Evolutionary conservation across 2,888 invertebrate genomes (phyloP), one percentile per base, ranked within the genome.

Genomic region (Scaptomyza flava): DNA sequence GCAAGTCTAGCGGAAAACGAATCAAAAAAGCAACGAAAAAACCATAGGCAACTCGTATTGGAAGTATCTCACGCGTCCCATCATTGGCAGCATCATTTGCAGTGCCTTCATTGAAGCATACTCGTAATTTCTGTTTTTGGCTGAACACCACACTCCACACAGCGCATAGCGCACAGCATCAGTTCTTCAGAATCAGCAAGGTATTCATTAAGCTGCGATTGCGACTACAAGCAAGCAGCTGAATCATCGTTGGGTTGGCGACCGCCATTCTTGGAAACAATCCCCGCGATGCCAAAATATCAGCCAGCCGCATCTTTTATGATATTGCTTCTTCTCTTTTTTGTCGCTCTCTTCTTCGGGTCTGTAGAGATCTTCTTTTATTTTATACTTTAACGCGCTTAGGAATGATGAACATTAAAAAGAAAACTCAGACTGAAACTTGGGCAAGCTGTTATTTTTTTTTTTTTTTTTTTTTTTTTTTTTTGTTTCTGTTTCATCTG

Each of bases 61-160:
- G 66, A 85, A 87, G 85, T 86, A 88, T 89, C 89, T 87, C 81
- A 84, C 87, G 85, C 79, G 81, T 74, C 70, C 64, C 73, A 84
- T 76, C 80, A 72, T 64, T 71, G 69, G 71, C 63, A 71, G 60
- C 83, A 67, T 72, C 69, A 76, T 67, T 72, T 52, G 77, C 81
- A 77, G 70, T 66, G 79, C 82, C 81, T 78, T 81, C 75, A 69
- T 72, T 75, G 85, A 67, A 85, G 73, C 59, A 66, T 60, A 81
- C 87, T 68, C 74, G 82, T 68, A 87, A 82, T 87, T 78, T 87
- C 67, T 62, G 70, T 54, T 61, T 54, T 61, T 54, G 50, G 62
- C 70, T 65, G 65, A 79, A 68, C 50, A 43, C 43, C 31, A 45
- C 58, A 38, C 17, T 1, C 58, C 17, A 31, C 20, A n/a, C 12